phyloP scores from a whole-genome alignment of 2,113 vertebrate species.

The Danio rerio region DNA sequence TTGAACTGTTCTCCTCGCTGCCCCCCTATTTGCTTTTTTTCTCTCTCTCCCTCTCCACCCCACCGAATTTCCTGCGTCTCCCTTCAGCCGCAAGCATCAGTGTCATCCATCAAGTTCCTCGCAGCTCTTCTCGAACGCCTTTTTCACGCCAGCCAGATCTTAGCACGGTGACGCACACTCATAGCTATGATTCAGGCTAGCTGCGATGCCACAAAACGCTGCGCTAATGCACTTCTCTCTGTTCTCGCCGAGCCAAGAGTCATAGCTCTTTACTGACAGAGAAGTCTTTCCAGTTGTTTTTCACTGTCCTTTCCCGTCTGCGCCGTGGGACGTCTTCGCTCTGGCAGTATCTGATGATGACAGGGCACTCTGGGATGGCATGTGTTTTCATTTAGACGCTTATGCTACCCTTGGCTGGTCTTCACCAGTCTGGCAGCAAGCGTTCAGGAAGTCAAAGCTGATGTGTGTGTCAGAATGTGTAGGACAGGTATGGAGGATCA shows the following conservation, averaged over 20 bases:
- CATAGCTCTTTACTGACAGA: constrained; percentile 73
- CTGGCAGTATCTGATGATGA: constrained; percentile 57
- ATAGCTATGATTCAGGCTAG: constrained; percentile 73
- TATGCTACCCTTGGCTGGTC: constrained; percentile 18
- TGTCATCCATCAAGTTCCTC: constrained; percentile 69
- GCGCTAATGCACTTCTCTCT: constrained; percentile 69
- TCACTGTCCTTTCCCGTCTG: constrained; percentile 62
- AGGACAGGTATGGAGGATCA: neutral
- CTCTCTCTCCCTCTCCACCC: constrained; percentile 30
- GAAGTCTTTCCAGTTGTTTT: constrained; percentile 74
- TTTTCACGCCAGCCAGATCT: constrained; percentile 51
- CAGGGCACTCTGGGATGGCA: constrained; percentile 51
- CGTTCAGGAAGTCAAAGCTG: neutral
- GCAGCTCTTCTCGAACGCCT: constrained; percentile 62
- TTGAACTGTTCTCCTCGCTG: constrained; percentile 48
- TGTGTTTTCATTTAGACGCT: constrained; percentile 63
- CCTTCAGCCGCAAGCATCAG: constrained; percentile 66
- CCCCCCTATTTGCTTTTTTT: constrained; percentile 52
- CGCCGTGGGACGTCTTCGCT: constrained; percentile 59
- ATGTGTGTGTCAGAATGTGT: constrained; percentile 9
- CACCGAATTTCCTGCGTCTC: constrained; percentile 54
- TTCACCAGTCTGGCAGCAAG: constrained; percentile 1
- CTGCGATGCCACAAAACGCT: constrained; percentile 69
- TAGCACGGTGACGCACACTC: constrained; percentile 52
- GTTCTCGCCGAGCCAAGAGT: constrained; percentile 69